phyloP scores from a whole-genome alignment of 2,113 vertebrate species.

The Zosterops pallidus region DNA sequence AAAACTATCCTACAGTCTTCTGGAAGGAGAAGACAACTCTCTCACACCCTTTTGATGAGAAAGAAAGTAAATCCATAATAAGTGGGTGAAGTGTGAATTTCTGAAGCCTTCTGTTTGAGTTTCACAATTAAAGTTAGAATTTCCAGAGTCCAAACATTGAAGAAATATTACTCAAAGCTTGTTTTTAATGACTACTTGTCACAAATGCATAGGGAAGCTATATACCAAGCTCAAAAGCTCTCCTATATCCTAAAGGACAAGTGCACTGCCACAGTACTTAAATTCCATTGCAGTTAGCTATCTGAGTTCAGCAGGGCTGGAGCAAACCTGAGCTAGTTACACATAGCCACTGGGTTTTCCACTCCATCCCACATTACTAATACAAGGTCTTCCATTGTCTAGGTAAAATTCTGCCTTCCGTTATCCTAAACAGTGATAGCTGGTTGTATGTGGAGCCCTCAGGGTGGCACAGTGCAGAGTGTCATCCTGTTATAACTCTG shows the following conservation, averaged over 20 bases:
- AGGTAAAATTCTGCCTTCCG: background rate
- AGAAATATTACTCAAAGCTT: background rate
- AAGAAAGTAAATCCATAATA: background rate
- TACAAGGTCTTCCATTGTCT: background rate
- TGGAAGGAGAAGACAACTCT: background rate
- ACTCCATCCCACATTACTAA: background rate
- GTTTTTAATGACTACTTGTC: background rate
- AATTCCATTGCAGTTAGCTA: background rate
- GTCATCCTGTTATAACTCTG: background rate
- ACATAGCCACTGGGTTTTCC: background rate
- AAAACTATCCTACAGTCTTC: constrained; percentile 19
- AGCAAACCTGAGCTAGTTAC: background rate
- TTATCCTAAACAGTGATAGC: background rate
- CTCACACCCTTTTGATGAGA: background rate
- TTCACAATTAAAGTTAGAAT: background rate
- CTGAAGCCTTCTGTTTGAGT: background rate
- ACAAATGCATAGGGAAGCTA: background rate
- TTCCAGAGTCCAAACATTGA: background rate
- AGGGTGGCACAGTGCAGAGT: background rate
- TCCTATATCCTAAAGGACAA: background rate
- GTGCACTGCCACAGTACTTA: background rate
- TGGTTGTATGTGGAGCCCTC: background rate
- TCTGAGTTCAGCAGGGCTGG: background rate
- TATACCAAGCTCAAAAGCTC: background rate
- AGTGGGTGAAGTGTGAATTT: background rate